Evolutionary conservation across 2,888 invertebrate species (phyloP).

Genomic region (Molorchus minor): DNA sequence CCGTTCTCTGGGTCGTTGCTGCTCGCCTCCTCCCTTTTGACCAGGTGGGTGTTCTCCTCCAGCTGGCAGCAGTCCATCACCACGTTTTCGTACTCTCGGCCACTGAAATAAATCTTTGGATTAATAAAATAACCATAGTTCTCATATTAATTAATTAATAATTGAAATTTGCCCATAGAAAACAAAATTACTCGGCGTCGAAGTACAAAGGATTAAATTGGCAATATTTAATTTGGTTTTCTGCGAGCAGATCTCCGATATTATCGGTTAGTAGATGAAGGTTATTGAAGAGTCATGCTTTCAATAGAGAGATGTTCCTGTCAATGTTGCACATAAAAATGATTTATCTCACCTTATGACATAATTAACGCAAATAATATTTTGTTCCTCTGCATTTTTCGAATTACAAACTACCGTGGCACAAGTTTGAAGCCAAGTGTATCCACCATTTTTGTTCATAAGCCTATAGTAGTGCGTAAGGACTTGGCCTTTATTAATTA

Average conservation of each 20-base stretch:
- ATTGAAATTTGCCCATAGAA: too few species aligned
- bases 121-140: too few species aligned
- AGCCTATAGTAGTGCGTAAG: slow-evolving; percentile 94
- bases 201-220: too few species aligned
- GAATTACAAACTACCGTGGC: slow-evolving; percentile 96
- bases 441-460: slow-evolving; percentile 96
- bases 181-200: too few species aligned
- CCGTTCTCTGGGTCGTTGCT: slow-evolving; percentile 86
- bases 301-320: not conserved
- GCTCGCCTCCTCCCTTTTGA: slow-evolving; percentile 82
- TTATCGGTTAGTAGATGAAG: too few species aligned
- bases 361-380: slow-evolving; percentile 97
- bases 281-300: too few species aligned
- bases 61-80: slow-evolving; percentile 95
- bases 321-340: slow-evolving; percentile 3
- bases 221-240: too few species aligned
- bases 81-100: slow-evolving; percentile 87
- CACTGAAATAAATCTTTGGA: slow-evolving; percentile 71
- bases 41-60: slow-evolving; percentile 82
- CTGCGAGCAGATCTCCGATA: too few species aligned
- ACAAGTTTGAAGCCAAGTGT: slow-evolving; percentile 96
- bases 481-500: slow-evolving; percentile 96
- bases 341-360: slow-evolving; percentile 81
- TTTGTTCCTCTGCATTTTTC: slow-evolving; percentile 96
- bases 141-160: too few species aligned